phyloP scores from a whole-genome alignment of 2,888 invertebrate species.

The Drosophila nr. medialis region DNA sequence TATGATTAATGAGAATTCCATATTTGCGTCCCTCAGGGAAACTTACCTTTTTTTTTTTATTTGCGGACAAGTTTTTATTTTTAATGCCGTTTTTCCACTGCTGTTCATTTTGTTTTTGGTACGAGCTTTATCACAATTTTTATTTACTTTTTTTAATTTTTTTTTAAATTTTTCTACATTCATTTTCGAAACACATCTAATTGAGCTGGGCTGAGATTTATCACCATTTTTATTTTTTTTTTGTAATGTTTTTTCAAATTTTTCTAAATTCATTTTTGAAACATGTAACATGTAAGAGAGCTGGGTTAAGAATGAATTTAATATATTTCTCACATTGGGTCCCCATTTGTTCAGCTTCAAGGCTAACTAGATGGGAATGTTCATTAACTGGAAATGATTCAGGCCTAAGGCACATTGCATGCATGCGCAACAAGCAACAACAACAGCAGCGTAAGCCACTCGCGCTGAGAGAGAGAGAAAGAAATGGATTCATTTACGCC shows the following conservation, averaged over 20 bases:
- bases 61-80: too few relatives aligned
- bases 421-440: conserved; percentile 10
- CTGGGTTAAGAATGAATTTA: background rate
- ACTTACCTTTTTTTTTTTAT: background rate
- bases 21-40: background rate
- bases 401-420: background rate
- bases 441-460: conserved; percentile 2
- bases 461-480: conserved; percentile 4
- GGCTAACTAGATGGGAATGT: conserved; percentile 12
- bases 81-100: accelerated
- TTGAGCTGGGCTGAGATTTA: too few relatives aligned
- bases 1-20: background rate
- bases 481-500: background rate
- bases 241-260: too few relatives aligned
- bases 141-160: too few relatives aligned
- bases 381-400: background rate
- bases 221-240: too few relatives aligned
- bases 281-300: too few relatives aligned
- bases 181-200: too few relatives aligned
- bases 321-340: too few relatives aligned
- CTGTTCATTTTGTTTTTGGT: too few relatives aligned
- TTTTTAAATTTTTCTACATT: too few relatives aligned
- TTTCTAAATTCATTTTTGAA: too few relatives aligned
- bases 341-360: background rate
- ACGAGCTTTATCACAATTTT: too few relatives aligned